Evolutionary conservation across 1,140 invertebrate species (phyloP).

Genomic region (Panagrolaimus sp.): DNA sequence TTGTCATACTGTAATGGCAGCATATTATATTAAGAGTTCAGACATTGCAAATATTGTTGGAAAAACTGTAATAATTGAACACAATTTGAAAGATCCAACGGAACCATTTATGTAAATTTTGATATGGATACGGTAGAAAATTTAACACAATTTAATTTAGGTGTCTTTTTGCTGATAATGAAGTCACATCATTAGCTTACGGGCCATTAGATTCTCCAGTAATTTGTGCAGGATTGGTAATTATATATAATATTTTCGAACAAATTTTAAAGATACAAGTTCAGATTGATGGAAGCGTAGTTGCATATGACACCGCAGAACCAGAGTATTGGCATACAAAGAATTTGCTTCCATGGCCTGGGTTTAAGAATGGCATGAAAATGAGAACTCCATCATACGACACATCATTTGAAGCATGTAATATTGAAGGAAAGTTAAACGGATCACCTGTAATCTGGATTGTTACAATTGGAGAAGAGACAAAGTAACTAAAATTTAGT

Average conservation of each 20-base stretch:
- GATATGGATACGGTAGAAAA: neutral
- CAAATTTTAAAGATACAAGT: too few species aligned
- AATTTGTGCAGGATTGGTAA: neutral
- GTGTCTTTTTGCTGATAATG: neutral
- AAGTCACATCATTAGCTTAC: neutral
- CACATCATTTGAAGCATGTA: neutral
- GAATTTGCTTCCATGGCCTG: neutral
- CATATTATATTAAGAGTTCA: conserved; percentile 1
- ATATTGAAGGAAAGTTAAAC: neutral
- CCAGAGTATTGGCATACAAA: neutral
- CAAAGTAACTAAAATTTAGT: too few species aligned
- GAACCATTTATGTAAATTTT: neutral
- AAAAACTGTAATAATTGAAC: neutral
- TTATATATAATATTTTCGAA: too few species aligned
- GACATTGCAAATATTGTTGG: neutral
- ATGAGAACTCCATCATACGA: neutral
- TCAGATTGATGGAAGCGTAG: neutral
- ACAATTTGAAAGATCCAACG: neutral
- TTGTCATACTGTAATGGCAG: neutral
- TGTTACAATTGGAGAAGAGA: neutral
- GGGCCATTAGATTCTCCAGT: neutral
- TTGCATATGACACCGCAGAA: neutral
- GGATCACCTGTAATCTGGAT: conserved; percentile 5
- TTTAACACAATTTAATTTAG: neutral
- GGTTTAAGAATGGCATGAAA: neutral